Percentiles rank a stretch among this genome's conserved stretches.
phyloP scores from a whole-genome alignment of 2,113 vertebrate genomes.

The Mesitornis unicolor region DNA sequence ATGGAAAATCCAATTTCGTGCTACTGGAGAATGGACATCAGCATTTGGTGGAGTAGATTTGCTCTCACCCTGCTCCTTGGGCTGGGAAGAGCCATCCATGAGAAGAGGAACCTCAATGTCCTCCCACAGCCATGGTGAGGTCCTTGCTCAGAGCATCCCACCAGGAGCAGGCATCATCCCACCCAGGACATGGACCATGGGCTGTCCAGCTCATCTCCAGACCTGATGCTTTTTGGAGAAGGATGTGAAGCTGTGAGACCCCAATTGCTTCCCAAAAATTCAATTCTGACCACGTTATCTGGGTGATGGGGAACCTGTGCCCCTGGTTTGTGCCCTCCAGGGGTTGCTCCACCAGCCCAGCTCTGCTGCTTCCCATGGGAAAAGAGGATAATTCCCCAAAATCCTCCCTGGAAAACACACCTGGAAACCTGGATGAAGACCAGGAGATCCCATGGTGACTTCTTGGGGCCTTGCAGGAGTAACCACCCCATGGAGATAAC shows the following conservation, averaged over 20 bases:
- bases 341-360: neutral
- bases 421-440: no score
- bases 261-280: neutral
- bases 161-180: neutral
- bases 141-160: neutral
- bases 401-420: no score
- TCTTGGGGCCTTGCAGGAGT: neutral
- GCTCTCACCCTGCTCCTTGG: no score
- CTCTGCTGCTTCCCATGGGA: neutral
- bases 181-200: accelerated
- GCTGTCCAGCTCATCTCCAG: neutral
- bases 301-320: accelerated
- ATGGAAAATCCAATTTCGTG: neutral
- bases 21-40: neutral
- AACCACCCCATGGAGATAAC: neutral
- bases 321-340: neutral
- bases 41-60: neutral
- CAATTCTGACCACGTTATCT: accelerated
- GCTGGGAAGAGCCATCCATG: neutral
- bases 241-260: neutral
- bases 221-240: neutral
- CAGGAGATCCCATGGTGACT: neutral
- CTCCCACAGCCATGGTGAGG: accelerated
- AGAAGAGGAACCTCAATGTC: neutral
- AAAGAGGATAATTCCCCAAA: neutral